These are phyloP conservation scores for Adoxophyes honmai DNA, from an alignment of 1,140 invertebrate species.

Conservation along the genomic window DNA sequence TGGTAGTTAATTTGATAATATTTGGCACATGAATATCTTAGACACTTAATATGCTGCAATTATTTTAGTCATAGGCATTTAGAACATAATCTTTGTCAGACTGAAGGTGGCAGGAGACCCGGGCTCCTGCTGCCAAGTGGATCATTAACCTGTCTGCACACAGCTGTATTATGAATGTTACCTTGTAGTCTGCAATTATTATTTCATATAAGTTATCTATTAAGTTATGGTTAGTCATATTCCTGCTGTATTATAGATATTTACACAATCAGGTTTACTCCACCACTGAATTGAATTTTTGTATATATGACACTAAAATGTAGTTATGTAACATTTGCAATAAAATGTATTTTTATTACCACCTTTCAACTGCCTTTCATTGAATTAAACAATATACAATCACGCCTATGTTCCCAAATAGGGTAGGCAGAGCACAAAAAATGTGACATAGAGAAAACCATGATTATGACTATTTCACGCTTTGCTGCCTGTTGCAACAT, in stretches of 20 bases:
- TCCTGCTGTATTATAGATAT: slow-evolving; percentile 40
- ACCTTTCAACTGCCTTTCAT: slow-evolving; percentile 47
- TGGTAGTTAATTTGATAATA: neutral
- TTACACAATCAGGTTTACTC: slow-evolving; percentile 44
- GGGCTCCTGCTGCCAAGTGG: slow-evolving; percentile 39
- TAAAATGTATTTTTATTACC: slow-evolving; percentile 75
- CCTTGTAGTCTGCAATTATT: slow-evolving; percentile 20
- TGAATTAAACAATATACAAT: too few species aligned
- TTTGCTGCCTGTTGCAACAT: neutral
- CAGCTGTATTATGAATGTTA: slow-evolving; percentile 21
- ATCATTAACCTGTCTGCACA: slow-evolving; percentile 29
- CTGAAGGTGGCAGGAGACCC: slow-evolving; percentile 29
- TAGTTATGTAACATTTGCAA: slow-evolving; percentile 72
- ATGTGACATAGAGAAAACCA: too few species aligned
- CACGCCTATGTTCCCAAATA: too few species aligned
- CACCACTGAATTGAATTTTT: slow-evolving; percentile 67
- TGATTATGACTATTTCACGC: too few species aligned
- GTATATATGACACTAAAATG: slow-evolving; percentile 71
- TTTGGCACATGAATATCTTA: slow-evolving; percentile 4
- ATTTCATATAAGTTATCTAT: slow-evolving; percentile 9
- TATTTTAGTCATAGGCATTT: slow-evolving; percentile 14
- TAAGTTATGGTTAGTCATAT: slow-evolving; percentile 24
- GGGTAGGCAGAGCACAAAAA: too few species aligned
- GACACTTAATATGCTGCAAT: neutral
- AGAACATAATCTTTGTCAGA: slow-evolving; percentile 25